Evolutionary conservation across 2,888 invertebrate genomes (phyloP).

Genomic region (Campoletis raptor): DNA sequence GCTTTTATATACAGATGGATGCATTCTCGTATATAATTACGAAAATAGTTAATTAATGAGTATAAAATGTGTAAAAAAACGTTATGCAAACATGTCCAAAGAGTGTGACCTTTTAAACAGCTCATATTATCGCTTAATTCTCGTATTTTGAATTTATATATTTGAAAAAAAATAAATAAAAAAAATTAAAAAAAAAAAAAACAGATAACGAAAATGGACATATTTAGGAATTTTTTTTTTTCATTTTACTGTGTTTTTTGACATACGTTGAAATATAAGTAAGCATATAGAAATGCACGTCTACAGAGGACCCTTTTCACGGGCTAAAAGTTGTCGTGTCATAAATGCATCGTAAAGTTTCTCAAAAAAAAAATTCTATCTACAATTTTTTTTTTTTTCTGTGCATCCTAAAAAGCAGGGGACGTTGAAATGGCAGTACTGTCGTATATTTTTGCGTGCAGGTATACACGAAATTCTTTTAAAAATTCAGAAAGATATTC

Average conservation of each 20-base stretch:
- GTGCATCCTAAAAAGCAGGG: slow-evolving; percentile 11
- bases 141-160: not conserved
- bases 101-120: not conserved
- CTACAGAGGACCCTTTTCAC: not conserved
- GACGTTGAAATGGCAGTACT: slow-evolving; percentile 25
- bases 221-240: not conserved
- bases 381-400: slow-evolving; percentile 26
- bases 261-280: not conserved
- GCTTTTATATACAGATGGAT: not conserved
- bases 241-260: not conserved
- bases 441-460: slow-evolving; percentile 55
- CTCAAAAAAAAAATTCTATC: slow-evolving; percentile 42
- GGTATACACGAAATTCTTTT: slow-evolving; percentile 32
- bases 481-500: not conserved
- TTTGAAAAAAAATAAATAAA: not conserved
- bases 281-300: slow-evolving; percentile 64
- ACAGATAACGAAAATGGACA: not conserved
- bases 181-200: not conserved
- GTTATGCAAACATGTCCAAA: slow-evolving; percentile 10
- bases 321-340: slow-evolving; percentile 73
- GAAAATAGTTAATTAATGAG: slow-evolving; percentile 1
- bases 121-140: not conserved
- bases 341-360: slow-evolving; percentile 72
- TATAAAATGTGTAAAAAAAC: not conserved
- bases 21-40: slow-evolving; percentile 1